phyloP scores from a whole-genome alignment of 1,140 invertebrate genomes.

The Brachionus rubens region DNA sequence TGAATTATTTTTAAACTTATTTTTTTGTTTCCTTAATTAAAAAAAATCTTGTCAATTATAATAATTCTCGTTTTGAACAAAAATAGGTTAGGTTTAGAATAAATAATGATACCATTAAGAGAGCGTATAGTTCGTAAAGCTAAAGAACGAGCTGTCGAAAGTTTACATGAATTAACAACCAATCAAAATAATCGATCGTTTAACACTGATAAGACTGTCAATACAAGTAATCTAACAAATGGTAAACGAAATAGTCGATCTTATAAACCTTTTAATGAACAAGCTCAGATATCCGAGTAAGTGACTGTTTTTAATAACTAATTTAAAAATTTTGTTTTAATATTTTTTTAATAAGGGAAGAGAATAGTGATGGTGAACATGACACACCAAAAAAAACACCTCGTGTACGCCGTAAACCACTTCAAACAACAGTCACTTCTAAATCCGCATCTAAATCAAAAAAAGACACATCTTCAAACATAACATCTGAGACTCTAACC shows the following conservation, averaged over 20 bases:
- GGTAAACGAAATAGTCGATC: conserved; percentile 22
- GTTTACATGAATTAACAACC: conserved; percentile 30
- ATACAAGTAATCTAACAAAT: not conserved
- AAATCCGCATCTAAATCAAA: not conserved
- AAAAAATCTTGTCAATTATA: no score
- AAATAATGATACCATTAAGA: conserved; percentile 13
- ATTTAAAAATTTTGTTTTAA: not conserved
- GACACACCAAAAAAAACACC: not conserved
- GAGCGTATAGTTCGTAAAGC: conserved; percentile 43
- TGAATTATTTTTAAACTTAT: no score
- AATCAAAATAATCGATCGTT: conserved; percentile 29
- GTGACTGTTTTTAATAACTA: not conserved
- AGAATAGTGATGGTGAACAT: not conserved
- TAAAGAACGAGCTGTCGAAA: conserved; percentile 32
- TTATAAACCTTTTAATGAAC: conserved; percentile 37
- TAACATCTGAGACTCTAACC: not conserved
- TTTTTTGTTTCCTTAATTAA: no score
- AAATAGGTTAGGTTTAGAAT: no score
- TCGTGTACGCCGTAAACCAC: not conserved
- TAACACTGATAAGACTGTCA: not conserved
- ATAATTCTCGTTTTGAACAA: no score
- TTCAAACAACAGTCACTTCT: not conserved
- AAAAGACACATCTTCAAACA: not conserved
- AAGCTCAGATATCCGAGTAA: conserved; percentile 15
- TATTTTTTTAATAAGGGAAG: not conserved